A percentile compares a stretch with the other conserved stretches of the same genome.
These are phyloP conservation scores for Scaptomyza flava DNA, from an alignment of 2,888 invertebrate species.

Conservation along the genomic window DNA sequence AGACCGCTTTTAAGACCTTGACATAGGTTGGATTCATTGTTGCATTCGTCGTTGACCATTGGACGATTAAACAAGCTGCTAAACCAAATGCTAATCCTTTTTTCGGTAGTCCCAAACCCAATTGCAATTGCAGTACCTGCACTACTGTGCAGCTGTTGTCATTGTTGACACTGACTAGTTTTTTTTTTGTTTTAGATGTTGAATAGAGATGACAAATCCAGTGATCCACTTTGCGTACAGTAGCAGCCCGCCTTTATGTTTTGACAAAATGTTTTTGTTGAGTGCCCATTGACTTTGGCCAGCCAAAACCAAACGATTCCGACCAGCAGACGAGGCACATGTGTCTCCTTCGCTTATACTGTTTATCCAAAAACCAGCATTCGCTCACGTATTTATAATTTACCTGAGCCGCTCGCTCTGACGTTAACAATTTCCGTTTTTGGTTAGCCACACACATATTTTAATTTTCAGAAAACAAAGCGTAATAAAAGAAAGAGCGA, in stretches of 20 bases:
- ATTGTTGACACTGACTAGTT: constrained; percentile 40
- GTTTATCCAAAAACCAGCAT: constrained; percentile 47
- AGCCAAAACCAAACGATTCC: not conserved
- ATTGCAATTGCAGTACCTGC: constrained; percentile 33
- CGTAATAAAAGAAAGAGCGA: constrained; percentile 18
- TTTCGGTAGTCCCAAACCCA: constrained; percentile 46
- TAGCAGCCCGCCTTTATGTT: constrained; percentile 70
- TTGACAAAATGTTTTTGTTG: constrained; percentile 77
- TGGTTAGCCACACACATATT: constrained; percentile 62
- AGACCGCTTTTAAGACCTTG: constrained; percentile 52
- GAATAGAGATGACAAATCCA: constrained; percentile 54
- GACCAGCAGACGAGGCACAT: constrained; percentile 21
- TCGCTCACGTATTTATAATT: constrained; percentile 38
- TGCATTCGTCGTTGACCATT: constrained; percentile 38
- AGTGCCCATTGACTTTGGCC: constrained; percentile 73
- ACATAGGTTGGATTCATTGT: constrained; percentile 41
- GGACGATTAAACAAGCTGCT: constrained; percentile 64
- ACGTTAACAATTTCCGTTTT: constrained; percentile 68
- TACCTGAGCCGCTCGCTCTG: constrained; percentile 53
- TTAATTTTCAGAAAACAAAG: constrained; percentile 70
- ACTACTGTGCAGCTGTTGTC: constrained; percentile 60
- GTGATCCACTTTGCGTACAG: constrained; percentile 77
- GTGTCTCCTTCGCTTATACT: constrained; percentile 19
- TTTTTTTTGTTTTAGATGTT: constrained; percentile 17
- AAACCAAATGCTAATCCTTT: constrained; percentile 73